These are phyloP conservation scores for Ceratitis capitata DNA, from an alignment of 1,140 invertebrate species.

Conservation along the genomic window DNA sequence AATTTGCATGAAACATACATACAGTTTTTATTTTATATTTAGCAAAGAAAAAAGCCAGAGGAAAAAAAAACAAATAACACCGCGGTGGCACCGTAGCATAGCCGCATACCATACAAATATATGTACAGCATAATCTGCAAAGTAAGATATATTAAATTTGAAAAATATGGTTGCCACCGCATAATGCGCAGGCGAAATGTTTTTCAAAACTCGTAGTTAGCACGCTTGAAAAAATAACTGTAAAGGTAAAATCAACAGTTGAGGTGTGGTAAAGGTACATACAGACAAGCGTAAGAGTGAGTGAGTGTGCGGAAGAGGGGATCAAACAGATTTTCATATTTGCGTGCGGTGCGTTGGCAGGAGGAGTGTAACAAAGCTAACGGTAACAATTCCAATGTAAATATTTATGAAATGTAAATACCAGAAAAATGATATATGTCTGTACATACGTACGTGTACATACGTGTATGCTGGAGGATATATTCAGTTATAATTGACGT, in stretches of 20 bases:
- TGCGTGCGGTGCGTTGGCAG: not conserved
- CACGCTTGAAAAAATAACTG: too few relatives aligned
- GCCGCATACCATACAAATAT: slow-evolving; percentile 22
- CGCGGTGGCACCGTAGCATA: not conserved
- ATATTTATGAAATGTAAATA: slow-evolving; percentile 33
- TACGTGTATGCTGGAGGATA: not conserved
- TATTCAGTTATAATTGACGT: too few relatives aligned
- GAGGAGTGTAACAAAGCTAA: slow-evolving; percentile 4
- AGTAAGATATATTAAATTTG: slow-evolving; percentile 28
- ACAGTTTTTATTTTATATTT: too few relatives aligned
- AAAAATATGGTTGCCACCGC: not conserved
- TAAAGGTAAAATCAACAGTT: not conserved
- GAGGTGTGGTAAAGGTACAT: not conserved
- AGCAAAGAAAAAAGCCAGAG: too few relatives aligned
- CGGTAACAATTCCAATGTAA: slow-evolving; percentile 25
- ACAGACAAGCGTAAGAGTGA: too few relatives aligned
- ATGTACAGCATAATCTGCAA: not conserved
- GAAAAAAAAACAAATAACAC: too few relatives aligned
- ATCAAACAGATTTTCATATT: not conserved
- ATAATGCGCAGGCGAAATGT: not conserved
- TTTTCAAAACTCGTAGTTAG: not conserved
- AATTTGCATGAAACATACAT: too few relatives aligned
- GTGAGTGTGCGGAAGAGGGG: not conserved
- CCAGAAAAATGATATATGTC: not conserved
- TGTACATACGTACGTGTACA: not conserved